Conservation (phyloP, 1,140 invertebrate species). For the Drosophila paulistorum region DNA sequence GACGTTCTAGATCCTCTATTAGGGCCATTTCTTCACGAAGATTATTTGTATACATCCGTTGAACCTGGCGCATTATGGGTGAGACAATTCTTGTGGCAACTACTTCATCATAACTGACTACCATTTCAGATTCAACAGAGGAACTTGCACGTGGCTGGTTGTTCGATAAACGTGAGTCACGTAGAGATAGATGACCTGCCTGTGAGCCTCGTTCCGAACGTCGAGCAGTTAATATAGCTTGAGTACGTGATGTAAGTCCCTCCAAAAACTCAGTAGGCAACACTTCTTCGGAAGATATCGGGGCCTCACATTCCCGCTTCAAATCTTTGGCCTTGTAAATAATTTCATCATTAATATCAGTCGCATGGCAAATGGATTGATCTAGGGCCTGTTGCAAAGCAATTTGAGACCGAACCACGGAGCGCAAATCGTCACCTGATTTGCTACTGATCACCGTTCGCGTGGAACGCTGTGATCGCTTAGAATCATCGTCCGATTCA, state of each 20-base stretch:
- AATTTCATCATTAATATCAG: not conserved
- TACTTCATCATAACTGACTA: constrained; percentile 42
- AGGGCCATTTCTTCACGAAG: constrained; percentile 51
- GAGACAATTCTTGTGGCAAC: constrained; percentile 51
- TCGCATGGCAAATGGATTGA: not conserved
- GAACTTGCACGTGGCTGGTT: not conserved
- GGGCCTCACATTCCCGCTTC: too few species aligned
- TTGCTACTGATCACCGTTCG: constrained; percentile 56
- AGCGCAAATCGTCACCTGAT: constrained; percentile 54
- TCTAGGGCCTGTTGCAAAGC: constrained; percentile 46
- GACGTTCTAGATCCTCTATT: constrained; percentile 46
- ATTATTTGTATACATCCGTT: constrained; percentile 47
- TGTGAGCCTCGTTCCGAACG: not conserved
- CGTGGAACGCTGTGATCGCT: constrained; percentile 7
- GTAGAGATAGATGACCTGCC: too few species aligned
- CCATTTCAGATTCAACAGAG: not conserved
- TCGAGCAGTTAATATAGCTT: too few species aligned
- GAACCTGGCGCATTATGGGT: constrained; percentile 52
- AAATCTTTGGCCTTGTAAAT: not conserved
- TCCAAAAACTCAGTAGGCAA: too few species aligned
- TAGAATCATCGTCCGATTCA: not conserved
- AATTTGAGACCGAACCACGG: constrained; percentile 55
- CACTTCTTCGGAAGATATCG: not conserved
- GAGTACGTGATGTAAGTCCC: too few species aligned
- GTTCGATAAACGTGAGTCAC: too few species aligned